A percentile compares a stretch with the other conserved stretches of the same genome.
phyloP scores from a whole-genome alignment of 1,140 invertebrate species.

The Zaprionus ghesquierei region DNA sequence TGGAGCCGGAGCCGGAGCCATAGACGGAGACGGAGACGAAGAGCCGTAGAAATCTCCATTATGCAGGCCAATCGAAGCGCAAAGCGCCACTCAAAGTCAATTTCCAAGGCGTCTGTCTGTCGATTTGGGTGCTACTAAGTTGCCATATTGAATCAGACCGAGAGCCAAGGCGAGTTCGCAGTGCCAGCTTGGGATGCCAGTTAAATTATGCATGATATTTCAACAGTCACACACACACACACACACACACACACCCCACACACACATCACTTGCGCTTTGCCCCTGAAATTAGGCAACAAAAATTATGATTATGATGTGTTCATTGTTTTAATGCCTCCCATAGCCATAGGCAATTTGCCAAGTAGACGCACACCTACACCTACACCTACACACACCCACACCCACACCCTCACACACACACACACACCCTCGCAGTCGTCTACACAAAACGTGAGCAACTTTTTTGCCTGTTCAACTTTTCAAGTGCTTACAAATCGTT shows the following conservation, averaged over 20 bases:
- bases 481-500: conserved; percentile 57
- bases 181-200: background rate
- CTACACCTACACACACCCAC: conserved; percentile 1
- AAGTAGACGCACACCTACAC: conserved; percentile 59
- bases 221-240: background rate
- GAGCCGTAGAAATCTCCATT: conserved; percentile 50
- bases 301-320: conserved; percentile 80
- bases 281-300: conserved; percentile 70
- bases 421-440: background rate
- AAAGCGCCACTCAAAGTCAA: conserved; percentile 45
- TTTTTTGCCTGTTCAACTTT: conserved; percentile 48
- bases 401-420: conserved; percentile 19
- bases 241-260: background rate
- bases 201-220: conserved; percentile 39
- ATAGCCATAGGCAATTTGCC: conserved; percentile 60
- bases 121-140: conserved; percentile 24
- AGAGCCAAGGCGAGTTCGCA: background rate
- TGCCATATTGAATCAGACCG: background rate
- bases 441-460: conserved; percentile 30
- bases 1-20: background rate
- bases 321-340: conserved; percentile 70
- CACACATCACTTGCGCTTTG: background rate
- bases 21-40: too few relatives aligned
- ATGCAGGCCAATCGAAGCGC: conserved; percentile 73
- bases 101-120: conserved; percentile 31